These are phyloP conservation scores for Ellobius talpinus DNA, from an alignment of 2,113 vertebrate genomes.

Conservation along the genomic window DNA sequence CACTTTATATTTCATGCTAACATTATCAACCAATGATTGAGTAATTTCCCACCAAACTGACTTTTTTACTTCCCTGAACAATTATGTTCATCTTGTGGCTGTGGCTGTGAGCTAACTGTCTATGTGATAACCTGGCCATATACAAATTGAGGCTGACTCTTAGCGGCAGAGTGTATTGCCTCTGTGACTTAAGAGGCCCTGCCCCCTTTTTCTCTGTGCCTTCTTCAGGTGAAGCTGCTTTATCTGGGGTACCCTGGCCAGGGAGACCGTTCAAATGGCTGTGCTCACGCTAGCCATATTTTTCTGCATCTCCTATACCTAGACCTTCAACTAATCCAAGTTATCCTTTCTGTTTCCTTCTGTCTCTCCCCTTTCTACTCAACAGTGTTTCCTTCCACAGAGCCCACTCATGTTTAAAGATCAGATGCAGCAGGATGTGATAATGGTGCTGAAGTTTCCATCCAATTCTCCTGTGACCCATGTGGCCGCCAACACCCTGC, in stretches of 20 bases:
- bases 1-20: background rate
- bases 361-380: constrained; percentile 88
- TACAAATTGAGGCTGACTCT: constrained; percentile 56
- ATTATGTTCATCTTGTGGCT: background rate
- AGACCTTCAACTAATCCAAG: constrained; percentile 89
- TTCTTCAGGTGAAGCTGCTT: constrained; percentile 73
- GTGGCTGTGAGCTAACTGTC: background rate
- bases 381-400: constrained; percentile 99
- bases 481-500: constrained; percentile 97
- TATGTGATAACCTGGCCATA: background rate
- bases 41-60: background rate
- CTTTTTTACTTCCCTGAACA: background rate
- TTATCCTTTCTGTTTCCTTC: constrained; percentile 90
- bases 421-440: constrained; percentile 99
- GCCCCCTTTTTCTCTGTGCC: background rate
- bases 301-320: constrained; percentile 86
- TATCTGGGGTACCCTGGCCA: constrained; percentile 62
- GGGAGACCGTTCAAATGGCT: background rate
- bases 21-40: background rate
- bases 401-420: constrained; percentile 99
- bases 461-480: constrained; percentile 98
- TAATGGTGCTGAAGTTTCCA: constrained; percentile 99
- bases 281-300: constrained; percentile 75
- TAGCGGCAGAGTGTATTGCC: background rate
- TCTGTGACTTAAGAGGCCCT: constrained; percentile 20